Base-by-base conservation (phyloP, 2,797 vertebrate genomes). In the Odontamblyopus lacepedii region DNA sequence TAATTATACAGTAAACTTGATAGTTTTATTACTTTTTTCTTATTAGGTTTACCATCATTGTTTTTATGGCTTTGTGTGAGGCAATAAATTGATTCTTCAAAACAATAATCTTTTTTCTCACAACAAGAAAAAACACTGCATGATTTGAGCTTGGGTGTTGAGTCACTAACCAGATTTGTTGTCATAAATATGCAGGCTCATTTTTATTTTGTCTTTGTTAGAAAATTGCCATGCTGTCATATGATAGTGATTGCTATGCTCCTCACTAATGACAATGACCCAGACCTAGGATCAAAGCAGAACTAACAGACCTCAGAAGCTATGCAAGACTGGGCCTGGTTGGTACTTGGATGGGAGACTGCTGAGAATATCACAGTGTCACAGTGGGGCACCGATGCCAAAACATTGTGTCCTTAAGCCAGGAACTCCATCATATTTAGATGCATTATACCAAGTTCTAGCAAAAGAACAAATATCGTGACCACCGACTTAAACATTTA, bases 1-100 rank as follows among this genome's bases (percentile, higher is more conserved):
- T 48, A 65, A 65, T 50, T 27, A 65, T 65, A 65, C 38, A 26
- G 23, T 48, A 44, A 63, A 26, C 12, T 48, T 65, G 23, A 65
- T 48, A 65, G 62, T 63, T 63, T 65, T 26, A 65, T 65, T 50
- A 50, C 23, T 44, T 65, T 63, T 65, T 48, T 65, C 41, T 65
- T 65, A 65, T 65, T 65, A 50, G 13, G 38, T 65, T 48, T 65
- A 48, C 62, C 35, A 48, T 48, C 41, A 44, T 65, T 48, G 38
- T 65, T 65, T 44, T 48, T 44, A 63, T 63, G 35, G 38, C n/a
- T 63, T 41, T 41, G 41, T 63, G 35, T 15, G 41, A 63, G 38
- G 32, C 61, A 63, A 63, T 63, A 38, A 62, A n/a, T 63, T 38
- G 30, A 63, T 63, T 63, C 61, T 63, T 63, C 62, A 26, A 41